phyloP scores from a whole-genome alignment of 2,797 vertebrate genomes.

The Astyanax mexicanus region DNA sequence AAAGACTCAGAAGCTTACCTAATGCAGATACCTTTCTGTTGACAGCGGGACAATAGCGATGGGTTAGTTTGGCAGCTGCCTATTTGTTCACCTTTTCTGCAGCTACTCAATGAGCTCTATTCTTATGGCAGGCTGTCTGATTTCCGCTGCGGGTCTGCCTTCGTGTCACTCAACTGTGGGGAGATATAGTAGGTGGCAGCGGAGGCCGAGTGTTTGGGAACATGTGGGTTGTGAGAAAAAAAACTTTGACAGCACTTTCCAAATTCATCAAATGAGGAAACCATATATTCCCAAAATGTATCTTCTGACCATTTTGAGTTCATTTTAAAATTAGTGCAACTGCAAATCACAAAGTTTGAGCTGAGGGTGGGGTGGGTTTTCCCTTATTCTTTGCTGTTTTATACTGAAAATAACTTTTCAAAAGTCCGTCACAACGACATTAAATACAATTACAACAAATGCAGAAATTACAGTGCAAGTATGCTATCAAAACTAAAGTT shows the following conservation, averaged over 20 bases:
- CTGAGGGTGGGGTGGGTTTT: neutral
- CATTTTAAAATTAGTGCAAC: neutral
- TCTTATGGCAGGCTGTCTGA: conserved; percentile 54
- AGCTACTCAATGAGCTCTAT: conserved; percentile 52
- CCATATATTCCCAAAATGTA: neutral
- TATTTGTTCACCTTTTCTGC: conserved; percentile 54
- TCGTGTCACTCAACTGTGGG: conserved; percentile 43
- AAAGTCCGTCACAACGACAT: neutral
- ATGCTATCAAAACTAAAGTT: neutral
- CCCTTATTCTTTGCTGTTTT: neutral
- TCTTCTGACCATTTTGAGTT: neutral
- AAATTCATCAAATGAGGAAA: conserved; percentile 18
- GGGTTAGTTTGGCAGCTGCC: conserved; percentile 45
- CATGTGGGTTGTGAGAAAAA: conserved; percentile 37
- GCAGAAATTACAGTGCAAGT: neutral
- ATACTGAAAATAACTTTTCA: neutral
- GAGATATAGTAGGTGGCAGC: conserved; percentile 48
- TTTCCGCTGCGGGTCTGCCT: conserved; percentile 54
- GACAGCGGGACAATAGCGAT: conserved; percentile 42
- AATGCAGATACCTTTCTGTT: conserved; percentile 36
- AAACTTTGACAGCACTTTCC: conserved; percentile 51
- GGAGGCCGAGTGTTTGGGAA: conserved; percentile 52
- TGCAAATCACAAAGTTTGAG: neutral
- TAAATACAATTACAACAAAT: neutral
- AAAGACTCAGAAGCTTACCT: conserved; percentile 22